A percentile compares a stretch with the other conserved stretches of the same genome.
Conservation (phyloP, 2,888 invertebrate species). For the Chalcis sispes region DNA sequence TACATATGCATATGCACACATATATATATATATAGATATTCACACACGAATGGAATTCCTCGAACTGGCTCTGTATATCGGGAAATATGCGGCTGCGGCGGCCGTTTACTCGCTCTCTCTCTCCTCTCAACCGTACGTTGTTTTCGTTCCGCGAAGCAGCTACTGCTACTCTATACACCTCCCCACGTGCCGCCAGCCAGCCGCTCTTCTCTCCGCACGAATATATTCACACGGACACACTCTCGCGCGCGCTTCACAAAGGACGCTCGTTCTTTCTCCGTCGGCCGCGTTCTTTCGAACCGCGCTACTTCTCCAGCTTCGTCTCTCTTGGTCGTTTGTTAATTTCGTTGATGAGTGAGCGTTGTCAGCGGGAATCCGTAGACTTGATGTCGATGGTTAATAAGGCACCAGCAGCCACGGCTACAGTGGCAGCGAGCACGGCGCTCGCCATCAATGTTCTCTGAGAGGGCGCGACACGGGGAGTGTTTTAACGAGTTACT, state of each 20-base stretch:
- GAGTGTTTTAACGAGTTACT: neutral
- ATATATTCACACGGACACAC: slow-evolving; percentile 2
- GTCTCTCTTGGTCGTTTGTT: neutral
- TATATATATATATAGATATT: no score
- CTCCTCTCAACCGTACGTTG: neutral
- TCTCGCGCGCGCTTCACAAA: neutral
- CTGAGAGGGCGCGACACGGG: slow-evolving; percentile 38
- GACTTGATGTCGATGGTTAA: neutral
- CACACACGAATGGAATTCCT: neutral
- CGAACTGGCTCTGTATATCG: neutral
- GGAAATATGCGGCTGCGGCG: slow-evolving; percentile 15
- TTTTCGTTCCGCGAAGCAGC: slow-evolving; percentile 31
- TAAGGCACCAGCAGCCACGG: slow-evolving; percentile 26
- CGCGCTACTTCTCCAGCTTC: neutral
- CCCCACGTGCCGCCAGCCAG: slow-evolving; percentile 26
- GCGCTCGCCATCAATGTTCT: slow-evolving; percentile 28
- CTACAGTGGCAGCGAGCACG: neutral
- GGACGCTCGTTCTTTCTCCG: slow-evolving; percentile 8
- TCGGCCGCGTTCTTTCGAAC: neutral
- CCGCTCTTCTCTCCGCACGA: slow-evolving; percentile 18
- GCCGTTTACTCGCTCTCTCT: no score
- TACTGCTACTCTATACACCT: neutral
- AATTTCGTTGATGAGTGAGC: neutral
- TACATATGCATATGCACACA: no score
- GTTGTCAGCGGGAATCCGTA: neutral